Conservation (phyloP, 2,113 vertebrate species). For the Xerus inauris region DNA sequence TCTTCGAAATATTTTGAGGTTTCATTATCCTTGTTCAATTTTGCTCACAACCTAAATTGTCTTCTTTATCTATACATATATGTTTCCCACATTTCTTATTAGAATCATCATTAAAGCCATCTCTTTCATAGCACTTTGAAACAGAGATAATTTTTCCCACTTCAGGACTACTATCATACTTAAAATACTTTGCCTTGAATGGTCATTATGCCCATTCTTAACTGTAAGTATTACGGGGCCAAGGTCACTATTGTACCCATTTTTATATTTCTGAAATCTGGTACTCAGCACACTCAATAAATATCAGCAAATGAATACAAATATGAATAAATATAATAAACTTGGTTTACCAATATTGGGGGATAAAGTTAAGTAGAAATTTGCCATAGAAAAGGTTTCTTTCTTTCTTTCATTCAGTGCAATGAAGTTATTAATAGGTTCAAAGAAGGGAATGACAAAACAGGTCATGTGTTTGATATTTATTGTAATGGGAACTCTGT, state of each 20-base stretch:
- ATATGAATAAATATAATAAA: background rate
- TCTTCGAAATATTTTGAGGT: background rate
- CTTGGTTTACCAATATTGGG: background rate
- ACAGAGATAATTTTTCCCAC: background rate
- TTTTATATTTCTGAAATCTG: background rate
- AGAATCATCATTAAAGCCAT: background rate
- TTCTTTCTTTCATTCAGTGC: background rate
- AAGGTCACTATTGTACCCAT: background rate
- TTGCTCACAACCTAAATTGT: background rate
- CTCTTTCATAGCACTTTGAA: background rate
- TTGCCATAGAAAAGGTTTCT: background rate
- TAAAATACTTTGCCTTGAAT: slow-evolving; percentile 18
- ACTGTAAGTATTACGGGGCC: background rate
- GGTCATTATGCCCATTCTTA: background rate
- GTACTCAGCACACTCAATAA: background rate
- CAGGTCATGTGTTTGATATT: background rate
- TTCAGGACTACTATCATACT: background rate
- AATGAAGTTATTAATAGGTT: background rate
- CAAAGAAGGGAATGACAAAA: background rate
- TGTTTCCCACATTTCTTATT: background rate
- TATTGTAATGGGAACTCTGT: background rate
- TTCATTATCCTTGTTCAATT: background rate
- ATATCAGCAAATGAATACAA: background rate
- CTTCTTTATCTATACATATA: background rate
- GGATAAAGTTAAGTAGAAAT: background rate